Base-by-base conservation (phyloP, 2,113 vertebrate genomes). In the Perccottus glenii region DNA sequence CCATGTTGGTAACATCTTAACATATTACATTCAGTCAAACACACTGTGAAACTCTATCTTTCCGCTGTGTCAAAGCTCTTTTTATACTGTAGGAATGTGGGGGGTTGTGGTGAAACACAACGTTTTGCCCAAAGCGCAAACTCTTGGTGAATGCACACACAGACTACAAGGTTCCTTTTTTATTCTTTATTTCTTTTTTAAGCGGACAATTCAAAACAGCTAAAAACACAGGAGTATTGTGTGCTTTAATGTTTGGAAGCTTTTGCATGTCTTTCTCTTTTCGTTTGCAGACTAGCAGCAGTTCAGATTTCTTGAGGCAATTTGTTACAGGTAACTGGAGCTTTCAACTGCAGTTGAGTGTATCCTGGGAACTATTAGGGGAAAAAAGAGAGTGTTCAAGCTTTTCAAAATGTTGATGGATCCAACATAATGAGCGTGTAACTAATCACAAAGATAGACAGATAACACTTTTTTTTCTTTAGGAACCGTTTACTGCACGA, bases 301-400 rank as follows among this genome's bases (percentile, higher is more conserved):
- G 87, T 83, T 90, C 78, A 73, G 77, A 85, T 93, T 92, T 93
- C 92, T 92, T 88, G 64, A 92, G 92, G 92, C 92, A 91, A 92
- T 94, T 94, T 93, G 90, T 93, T 93, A 93, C 93, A 93, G 92
- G 90, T 93, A 93, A 87, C 89, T 85, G 89, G 84, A 91, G 85
- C 90, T 91, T 92, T 91, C 86, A 93, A 87, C 85, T 80, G 82
- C 85, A 88, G 85, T 84, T 86, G 84, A 89, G 83, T 88, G 86
- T 91, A 90, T 85, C 91, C 80, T 86, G 90, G 90, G 91, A 93
- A 89, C 90, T 91, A 91, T 92, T 91, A 91, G 73, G 81, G 19
- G 36, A 38, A 74, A 78, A 81, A 85, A 82, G 77, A 81, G 71
- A 61, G 70, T 74, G 87, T 88, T 92, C 82, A 78, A 85, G 90